A percentile compares a stretch with the other conserved stretches of the same genome.
Conservation (phyloP, 2,113 vertebrate species). For the Semicossyphus pulcher region DNA sequence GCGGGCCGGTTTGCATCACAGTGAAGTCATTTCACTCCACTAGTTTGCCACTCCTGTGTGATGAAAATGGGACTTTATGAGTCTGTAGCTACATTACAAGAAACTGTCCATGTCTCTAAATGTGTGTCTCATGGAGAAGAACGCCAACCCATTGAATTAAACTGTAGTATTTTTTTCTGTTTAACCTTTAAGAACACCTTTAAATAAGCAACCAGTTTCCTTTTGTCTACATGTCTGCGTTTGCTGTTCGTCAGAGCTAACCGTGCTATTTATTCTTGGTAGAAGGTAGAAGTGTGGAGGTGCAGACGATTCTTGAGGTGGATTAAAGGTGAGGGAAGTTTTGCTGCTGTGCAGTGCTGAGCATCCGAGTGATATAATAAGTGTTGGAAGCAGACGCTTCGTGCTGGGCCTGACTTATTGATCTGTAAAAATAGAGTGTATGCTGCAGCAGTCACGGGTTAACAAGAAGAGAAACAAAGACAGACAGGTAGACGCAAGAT, state of each 20-base stretch:
- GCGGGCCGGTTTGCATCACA: conserved; percentile 15
- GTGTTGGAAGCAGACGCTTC: conserved; percentile 58
- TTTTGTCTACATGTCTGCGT: background rate
- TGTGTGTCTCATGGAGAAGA: no score
- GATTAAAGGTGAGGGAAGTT: conserved; percentile 58
- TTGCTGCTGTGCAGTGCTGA: conserved; percentile 51
- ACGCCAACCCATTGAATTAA: no score
- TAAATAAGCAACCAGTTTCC: background rate
- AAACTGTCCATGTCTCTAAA: no score
- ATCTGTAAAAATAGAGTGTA: conserved; percentile 48
- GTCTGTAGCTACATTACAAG: no score
- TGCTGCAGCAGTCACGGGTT: conserved; percentile 39
- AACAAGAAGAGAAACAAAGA: conserved; percentile 36
- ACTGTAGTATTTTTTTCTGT: no score
- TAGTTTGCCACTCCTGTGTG: conserved; percentile 13
- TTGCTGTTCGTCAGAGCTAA: conserved; percentile 1
- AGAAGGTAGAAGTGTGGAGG: conserved; percentile 19
- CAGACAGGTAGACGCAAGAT: background rate
- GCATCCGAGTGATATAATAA: conserved; percentile 65
- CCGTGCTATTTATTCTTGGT: conserved; percentile 25
- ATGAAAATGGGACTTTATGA: conserved; percentile 1
- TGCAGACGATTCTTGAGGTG: conserved; percentile 29
- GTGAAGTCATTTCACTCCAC: conserved; percentile 2
- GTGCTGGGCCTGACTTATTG: conserved; percentile 63
- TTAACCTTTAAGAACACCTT: no score